These are phyloP conservation scores for Drosophila lacertosa DNA, from an alignment of 1,140 invertebrate species.

Conservation along the genomic window DNA sequence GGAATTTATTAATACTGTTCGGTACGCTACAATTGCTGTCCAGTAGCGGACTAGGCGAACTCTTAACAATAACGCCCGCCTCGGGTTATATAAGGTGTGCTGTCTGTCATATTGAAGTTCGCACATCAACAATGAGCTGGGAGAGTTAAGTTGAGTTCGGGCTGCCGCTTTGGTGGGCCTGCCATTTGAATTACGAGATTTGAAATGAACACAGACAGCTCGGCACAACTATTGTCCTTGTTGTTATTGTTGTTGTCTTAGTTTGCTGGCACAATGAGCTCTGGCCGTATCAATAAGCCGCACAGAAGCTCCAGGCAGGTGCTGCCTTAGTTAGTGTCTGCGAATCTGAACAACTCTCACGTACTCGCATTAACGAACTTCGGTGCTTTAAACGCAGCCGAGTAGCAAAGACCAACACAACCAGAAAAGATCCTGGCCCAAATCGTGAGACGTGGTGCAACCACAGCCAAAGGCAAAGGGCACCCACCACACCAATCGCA, in stretches of 20 bases:
- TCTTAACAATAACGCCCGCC: conserved; percentile 42
- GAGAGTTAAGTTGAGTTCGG: no score
- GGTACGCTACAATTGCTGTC: conserved; percentile 8
- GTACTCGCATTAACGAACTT: conserved; percentile 80
- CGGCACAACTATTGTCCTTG: conserved; percentile 21
- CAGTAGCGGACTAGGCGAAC: conserved; percentile 20
- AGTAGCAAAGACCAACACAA: conserved; percentile 56
- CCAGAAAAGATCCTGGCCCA: conserved; percentile 2
- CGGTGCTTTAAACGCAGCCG: conserved; percentile 74
- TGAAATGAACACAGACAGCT: conserved; percentile 56
- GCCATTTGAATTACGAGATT: conserved; percentile 50
- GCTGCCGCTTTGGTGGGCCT: conserved; percentile 34
- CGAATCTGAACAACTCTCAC: conserved; percentile 64
- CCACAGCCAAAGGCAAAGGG: neutral
- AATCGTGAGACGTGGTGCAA: conserved; percentile 2
- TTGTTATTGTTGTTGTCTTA: conserved; percentile 31
- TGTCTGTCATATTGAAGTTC: conserved; percentile 64
- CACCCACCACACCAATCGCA: neutral
- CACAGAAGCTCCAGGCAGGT: neutral
- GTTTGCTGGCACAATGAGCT: conserved; percentile 15
- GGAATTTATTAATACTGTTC: conserved; percentile 73
- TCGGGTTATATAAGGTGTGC: conserved; percentile 62
- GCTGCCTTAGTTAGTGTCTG: conserved; percentile 24
- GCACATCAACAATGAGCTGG: conserved; percentile 61
- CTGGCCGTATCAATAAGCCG: conserved; percentile 21